These are phyloP conservation scores for Theocolax elegans DNA, from an alignment of 1,140 invertebrate genomes.

Conservation along the genomic window DNA sequence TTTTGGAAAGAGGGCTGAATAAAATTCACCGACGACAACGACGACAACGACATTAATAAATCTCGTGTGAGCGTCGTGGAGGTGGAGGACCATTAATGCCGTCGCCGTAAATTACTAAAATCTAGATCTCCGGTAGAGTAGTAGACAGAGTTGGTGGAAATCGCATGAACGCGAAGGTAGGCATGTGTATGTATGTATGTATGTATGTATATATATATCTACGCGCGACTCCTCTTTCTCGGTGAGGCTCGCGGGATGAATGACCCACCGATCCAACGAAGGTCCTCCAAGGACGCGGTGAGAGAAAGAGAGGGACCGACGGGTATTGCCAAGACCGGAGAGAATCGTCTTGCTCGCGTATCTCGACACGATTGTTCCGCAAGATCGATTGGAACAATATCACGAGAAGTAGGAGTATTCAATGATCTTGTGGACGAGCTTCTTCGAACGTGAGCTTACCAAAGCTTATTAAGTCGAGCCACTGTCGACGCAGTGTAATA, in stretches of 20 bases:
- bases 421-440: not conserved
- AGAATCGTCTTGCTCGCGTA: conserved; percentile 1
- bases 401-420: not conserved
- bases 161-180: conserved; percentile 3
- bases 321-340: no score
- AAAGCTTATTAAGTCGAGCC: no score
- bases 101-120: conserved; percentile 38
- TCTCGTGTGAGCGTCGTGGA: not conserved
- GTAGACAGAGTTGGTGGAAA: conserved; percentile 21
- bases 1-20: no score
- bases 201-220: no score
- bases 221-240: not conserved
- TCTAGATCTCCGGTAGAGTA: conserved; percentile 34
- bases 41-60: conserved; percentile 37
- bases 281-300: conserved; percentile 36
- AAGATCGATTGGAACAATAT: conserved; percentile 22
- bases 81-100: conserved; percentile 25
- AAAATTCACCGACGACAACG: no score
- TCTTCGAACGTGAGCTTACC: no score
- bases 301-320: conserved; percentile 1
- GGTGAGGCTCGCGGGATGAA: conserved; percentile 21
- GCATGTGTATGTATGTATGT: not conserved
- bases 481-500: no score
- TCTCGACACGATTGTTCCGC: conserved; percentile 1
- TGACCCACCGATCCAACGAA: conserved; percentile 35